phyloP scores from a whole-genome alignment of 2,888 invertebrate species.

The Nomada fabriciana region DNA sequence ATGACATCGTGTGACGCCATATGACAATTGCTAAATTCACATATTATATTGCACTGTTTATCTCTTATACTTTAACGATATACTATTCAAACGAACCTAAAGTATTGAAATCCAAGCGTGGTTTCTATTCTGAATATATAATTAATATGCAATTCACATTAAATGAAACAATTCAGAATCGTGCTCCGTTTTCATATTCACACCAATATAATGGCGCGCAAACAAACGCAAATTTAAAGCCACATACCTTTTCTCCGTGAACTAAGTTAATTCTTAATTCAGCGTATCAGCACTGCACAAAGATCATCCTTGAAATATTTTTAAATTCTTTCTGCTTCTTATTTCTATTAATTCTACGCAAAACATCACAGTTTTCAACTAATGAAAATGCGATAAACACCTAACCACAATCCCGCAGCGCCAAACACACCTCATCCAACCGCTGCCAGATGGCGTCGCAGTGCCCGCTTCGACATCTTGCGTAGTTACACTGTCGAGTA shows the following conservation, averaged over 20 bases:
- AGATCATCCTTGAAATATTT: too few species aligned
- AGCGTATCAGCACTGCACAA: too few species aligned
- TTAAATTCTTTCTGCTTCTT: too few species aligned
- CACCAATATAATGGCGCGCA: not conserved
- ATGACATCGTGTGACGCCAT: too few species aligned
- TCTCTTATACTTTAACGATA: not conserved
- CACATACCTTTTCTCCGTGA: not conserved
- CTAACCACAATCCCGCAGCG: not conserved
- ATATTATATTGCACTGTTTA: not conserved
- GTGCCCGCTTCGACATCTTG: not conserved
- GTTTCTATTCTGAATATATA: not conserved
- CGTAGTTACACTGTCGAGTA: conserved; percentile 26
- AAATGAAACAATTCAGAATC: not conserved
- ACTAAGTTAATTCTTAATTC: not conserved
- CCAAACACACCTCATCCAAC: not conserved
- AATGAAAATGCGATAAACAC: not conserved
- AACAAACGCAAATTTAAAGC: not conserved
- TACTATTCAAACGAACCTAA: not conserved
- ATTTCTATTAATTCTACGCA: not conserved
- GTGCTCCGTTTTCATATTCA: not conserved
- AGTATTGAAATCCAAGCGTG: not conserved
- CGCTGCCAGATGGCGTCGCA: conserved; percentile 49
- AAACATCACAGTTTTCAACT: not conserved
- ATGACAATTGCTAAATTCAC: too few species aligned
- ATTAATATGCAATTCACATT: not conserved